Evolutionary conservation across 2,888 invertebrate genomes (phyloP), one percentile per base, ranked within the genome.

Genomic region (Trachelus stipa): DNA sequence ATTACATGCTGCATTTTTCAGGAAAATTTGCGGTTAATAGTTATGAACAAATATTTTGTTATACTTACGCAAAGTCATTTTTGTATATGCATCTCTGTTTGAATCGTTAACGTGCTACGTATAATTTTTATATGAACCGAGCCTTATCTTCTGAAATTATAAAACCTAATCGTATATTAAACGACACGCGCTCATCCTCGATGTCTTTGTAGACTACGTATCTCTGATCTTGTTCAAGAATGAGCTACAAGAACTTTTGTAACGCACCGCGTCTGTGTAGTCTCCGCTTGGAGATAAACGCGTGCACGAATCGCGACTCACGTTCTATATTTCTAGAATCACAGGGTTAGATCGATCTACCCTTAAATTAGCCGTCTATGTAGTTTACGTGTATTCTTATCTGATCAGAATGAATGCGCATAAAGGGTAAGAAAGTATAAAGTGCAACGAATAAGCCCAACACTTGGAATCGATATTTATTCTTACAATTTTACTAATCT

Each of bases 71-170:
- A 83, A 56, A 82, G 81, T 80, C 81, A 83, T 83, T 84, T 83
- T 84, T 84, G 83, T 84, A 84, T 84, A 83, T 80, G 83, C 82
- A 84, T 83, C 84, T 84, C 83, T 83, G 83, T 82, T 84, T 78
- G 77, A 84, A 81, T 84, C 83, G 84, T 84, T 84, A 80, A 76
- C 37, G 73, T 76, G 33, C 40, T 76, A 71, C 40, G 77, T 79
- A 83, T 77, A 77, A 81, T 83, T 82, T 81, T 83, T 82, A 83
- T 78, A 78, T 78, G 78, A 81, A 82, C 81, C 76, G 79, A 83
- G 83, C 83, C 83, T 83, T 83, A 83, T 80, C 83, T 80, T 84
- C 79, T 80, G 74, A 84, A 82, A 80, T 82, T 81, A 76, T 76
- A 80, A 74, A 74, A 56, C 56, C 23, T 56, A 56, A 56, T 56